Evolutionary conservation across 1,140 invertebrate genomes (phyloP), one percentile per base, ranked within the genome.

Genomic region (Tenebrio molitor): DNA sequence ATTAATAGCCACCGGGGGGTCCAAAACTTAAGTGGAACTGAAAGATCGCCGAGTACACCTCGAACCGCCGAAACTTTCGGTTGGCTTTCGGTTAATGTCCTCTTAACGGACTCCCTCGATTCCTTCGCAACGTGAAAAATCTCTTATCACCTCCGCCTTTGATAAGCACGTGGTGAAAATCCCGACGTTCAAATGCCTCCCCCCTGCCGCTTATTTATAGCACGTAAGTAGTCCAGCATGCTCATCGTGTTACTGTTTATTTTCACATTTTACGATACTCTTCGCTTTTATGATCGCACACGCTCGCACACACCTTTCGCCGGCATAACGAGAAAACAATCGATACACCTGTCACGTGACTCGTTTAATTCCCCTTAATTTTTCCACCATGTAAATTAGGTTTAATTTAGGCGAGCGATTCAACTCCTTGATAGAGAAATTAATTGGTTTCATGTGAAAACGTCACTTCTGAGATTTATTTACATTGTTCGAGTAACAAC

Each of bases 211-310:
- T 17, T 50, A 50, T 50, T 50, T 50, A 50, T 50, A 50, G 44
- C 6, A 6, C n/a, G 44, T 50, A 50, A 50, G 44, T 50, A 19
- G 44, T 21, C 16, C 44, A 50, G 2, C 2, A 19, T 50, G 10
- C 44, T 1, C 17, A 15, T 50, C 44, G 21, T 50, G 19, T 23
- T 50, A 19, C 44, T 50, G 44, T 50, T 50, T 50, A 50, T 50
- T 44, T 44, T 16, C 0, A 14, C 42, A 3, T 12, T 44, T 44
- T 44, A 44, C 15, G 42, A 44, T 1, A 6, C 42, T 44, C 42
- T 44, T 50, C 41, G 17, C 17, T n/a, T 50, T 50, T 50, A 21
- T 15, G 10, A 16, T 12, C 14, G 41, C 7, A 14, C n/a, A n/a
- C n/a, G n/a, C n/a, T n/a, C n/a, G n/a, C n/a, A n/a, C n/a, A n/a